Percentiles rank a stretch among this genome's conserved stretches.
phyloP scores from a whole-genome alignment of 35 echinoderm and acorn worm species.

The Hemicentrotus pulcherrimus region DNA sequence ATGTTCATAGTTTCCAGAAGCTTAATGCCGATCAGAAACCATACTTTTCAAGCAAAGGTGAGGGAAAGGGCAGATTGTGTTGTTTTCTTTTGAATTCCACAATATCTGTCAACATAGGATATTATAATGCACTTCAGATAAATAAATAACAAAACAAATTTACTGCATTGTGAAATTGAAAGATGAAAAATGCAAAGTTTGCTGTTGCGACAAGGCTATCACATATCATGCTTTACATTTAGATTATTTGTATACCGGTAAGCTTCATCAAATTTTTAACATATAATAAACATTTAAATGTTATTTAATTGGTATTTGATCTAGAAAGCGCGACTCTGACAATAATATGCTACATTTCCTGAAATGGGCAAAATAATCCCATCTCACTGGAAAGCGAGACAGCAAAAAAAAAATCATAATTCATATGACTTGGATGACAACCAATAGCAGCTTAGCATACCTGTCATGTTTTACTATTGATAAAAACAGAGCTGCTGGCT shows the following conservation, averaged over 20 bases:
- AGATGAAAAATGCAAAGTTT: neutral
- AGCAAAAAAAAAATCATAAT: neutral
- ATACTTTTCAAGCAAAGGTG: neutral
- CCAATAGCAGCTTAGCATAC: neutral
- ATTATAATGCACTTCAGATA: neutral
- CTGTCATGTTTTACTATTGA: neutral
- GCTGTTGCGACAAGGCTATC: too few species aligned
- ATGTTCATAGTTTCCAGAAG: neutral
- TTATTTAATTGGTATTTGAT: too few species aligned
- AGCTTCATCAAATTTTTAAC: too few species aligned
- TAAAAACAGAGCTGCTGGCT: neutral
- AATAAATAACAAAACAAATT: neutral
- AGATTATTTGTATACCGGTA: too few species aligned
- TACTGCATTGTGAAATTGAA: neutral
- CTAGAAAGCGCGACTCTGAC: neutral
- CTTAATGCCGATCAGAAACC: too few species aligned
- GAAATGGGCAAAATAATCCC: neutral
- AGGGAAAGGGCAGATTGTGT: neutral
- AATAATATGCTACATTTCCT: neutral
- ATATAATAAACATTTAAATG: too few species aligned
- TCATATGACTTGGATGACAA: neutral
- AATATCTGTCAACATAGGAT: neutral
- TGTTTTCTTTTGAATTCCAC: neutral
- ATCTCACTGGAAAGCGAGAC: neutral
- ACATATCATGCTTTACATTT: too few species aligned